Conservation (phyloP, 2,888 invertebrate species). For the Mylabris sibirica region DNA sequence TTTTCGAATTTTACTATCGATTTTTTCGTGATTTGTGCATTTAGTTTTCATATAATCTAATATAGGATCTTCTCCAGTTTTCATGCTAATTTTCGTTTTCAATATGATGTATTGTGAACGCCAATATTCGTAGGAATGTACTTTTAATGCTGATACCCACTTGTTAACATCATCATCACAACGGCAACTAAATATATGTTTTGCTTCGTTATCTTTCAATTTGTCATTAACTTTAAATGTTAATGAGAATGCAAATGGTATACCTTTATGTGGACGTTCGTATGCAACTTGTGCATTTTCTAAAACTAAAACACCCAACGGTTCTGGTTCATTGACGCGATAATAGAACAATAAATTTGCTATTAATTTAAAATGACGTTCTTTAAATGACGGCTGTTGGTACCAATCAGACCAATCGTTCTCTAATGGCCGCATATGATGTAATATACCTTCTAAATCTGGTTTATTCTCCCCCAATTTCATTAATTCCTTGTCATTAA, state of each 20-base stretch:
- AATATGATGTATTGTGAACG: constrained; percentile 69
- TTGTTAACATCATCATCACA: constrained; percentile 75
- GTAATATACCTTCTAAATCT: constrained; percentile 75
- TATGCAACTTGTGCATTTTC: constrained; percentile 76
- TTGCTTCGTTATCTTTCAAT: constrained; percentile 60
- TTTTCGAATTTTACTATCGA: constrained; percentile 40
- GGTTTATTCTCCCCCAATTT: constrained; percentile 67
- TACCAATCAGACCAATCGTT: constrained; percentile 63
- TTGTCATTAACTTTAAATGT: constrained; percentile 69
- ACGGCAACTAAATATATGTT: constrained; percentile 75
- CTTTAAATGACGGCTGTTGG: constrained; percentile 67
- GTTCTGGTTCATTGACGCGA: constrained; percentile 72
- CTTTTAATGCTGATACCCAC: constrained; percentile 74
- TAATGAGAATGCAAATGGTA: constrained; percentile 79
- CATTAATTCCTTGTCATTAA: constrained; percentile 74
- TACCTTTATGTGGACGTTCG: constrained; percentile 70
- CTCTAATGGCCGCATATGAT: constrained; percentile 72
- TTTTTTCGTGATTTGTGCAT: constrained; percentile 36
- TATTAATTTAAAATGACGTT: constrained; percentile 78
- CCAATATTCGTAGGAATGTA: constrained; percentile 77
- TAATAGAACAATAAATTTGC: constrained; percentile 81
- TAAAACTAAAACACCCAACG: constrained; percentile 76
- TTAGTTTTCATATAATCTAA: constrained; percentile 55
- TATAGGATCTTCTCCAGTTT: constrained; percentile 70
- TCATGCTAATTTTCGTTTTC: constrained; percentile 72